These are phyloP conservation scores for Gephyroberyx darwinii DNA, from an alignment of 2,797 vertebrate genomes.

Conservation along the genomic window DNA sequence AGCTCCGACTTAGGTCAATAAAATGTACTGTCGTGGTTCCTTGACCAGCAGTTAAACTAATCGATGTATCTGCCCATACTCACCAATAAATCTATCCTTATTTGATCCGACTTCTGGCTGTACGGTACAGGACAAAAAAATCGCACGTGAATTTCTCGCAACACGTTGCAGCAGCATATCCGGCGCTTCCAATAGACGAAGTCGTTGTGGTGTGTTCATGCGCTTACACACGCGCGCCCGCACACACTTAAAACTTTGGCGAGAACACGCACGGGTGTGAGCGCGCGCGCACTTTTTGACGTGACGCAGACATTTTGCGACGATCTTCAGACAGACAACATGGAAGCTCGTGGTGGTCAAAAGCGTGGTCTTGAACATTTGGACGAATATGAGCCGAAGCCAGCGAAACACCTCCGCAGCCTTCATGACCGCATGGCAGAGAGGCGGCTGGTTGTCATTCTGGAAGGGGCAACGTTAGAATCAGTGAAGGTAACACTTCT, in stretches of 20 bases:
- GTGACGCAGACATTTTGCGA: slow-evolving; percentile 65
- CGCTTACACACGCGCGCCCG: background rate
- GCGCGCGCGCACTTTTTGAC: background rate
- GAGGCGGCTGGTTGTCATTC: slow-evolving; percentile 87
- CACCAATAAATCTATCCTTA: slow-evolving; percentile 35
- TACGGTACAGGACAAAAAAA: background rate
- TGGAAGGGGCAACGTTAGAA: slow-evolving; percentile 93
- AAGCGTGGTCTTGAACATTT: slow-evolving; percentile 86
- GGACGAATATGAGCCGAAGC: slow-evolving; percentile 85
- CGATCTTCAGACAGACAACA: slow-evolving; percentile 45
- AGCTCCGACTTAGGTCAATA: background rate
- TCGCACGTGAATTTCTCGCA: slow-evolving; percentile 70
- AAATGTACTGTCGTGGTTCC: background rate
- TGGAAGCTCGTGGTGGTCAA: slow-evolving; percentile 69
- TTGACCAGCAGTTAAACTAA: background rate
- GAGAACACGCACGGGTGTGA: background rate
- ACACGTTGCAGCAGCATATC: slow-evolving; percentile 72
- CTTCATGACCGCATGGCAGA: slow-evolving; percentile 82
- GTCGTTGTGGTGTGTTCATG: background rate
- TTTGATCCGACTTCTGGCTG: background rate
- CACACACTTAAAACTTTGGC: background rate
- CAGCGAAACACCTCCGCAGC: slow-evolving; percentile 75
- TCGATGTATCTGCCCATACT: slow-evolving; percentile 27
- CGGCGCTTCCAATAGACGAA: slow-evolving; percentile 61
- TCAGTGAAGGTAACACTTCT: slow-evolving; percentile 88